These are phyloP conservation scores for Zaprionus camerounensis DNA, from an alignment of 1,140 invertebrate genomes.

Conservation along the genomic window DNA sequence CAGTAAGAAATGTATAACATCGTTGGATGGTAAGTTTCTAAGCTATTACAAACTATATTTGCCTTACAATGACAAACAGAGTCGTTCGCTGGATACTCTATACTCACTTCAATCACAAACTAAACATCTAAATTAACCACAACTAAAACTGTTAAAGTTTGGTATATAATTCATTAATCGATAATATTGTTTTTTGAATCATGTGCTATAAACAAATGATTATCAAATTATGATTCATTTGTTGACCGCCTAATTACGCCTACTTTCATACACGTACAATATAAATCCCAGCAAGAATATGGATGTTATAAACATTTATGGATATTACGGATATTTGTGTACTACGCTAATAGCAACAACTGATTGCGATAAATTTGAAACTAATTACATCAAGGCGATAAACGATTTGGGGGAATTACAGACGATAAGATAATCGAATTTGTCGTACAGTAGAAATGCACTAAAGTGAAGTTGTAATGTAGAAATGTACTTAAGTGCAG, in stretches of 20 bases:
- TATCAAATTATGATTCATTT: neutral
- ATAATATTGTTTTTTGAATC: neutral
- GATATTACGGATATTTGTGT: neutral
- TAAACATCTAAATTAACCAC: no score
- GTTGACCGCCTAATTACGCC: neutral
- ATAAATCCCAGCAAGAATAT: neutral
- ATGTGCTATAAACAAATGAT: neutral
- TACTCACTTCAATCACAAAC: no score
- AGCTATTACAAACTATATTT: no score
- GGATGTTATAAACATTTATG: slow-evolving; percentile 1
- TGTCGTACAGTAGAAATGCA: neutral
- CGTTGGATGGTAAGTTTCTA: no score
- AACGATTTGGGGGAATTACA: neutral
- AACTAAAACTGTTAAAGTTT: no score
- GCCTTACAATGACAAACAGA: no score
- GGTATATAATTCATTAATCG: neutral
- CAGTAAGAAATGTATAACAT: no score
- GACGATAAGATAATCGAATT: slow-evolving; percentile 2
- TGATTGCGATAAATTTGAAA: neutral
- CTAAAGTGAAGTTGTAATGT: neutral
- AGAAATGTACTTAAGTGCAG: neutral
- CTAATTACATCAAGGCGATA: neutral
- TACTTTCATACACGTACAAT: neutral
- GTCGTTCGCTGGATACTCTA: no score
- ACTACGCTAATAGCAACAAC: neutral